phyloP scores from a whole-genome alignment of 2,797 vertebrate genomes.

The Sparus aurata region DNA sequence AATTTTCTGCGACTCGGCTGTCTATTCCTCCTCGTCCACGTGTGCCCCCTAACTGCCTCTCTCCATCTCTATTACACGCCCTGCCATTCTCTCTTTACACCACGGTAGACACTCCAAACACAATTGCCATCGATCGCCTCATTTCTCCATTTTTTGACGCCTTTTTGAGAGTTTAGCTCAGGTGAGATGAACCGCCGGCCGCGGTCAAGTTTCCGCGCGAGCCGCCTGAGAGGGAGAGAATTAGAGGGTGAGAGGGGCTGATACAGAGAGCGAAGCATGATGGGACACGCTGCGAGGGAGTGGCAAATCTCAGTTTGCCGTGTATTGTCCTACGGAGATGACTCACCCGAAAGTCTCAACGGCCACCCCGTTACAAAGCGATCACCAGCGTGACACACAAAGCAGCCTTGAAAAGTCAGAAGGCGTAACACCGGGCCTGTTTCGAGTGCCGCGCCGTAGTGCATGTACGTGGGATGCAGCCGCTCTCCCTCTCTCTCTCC shows the following conservation, averaged over 20 bases:
- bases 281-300: neutral
- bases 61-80: slow-evolving; percentile 61
- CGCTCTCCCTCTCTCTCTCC: neutral
- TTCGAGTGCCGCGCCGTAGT: slow-evolving; percentile 6
- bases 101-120: slow-evolving; percentile 48
- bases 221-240: neutral
- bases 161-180: slow-evolving; percentile 36
- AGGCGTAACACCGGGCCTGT: neutral
- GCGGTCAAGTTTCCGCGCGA: neutral
- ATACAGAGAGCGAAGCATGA: neutral
- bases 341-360: slow-evolving; percentile 35
- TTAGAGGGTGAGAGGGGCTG: neutral
- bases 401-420: neutral
- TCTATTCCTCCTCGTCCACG: slow-evolving; percentile 27
- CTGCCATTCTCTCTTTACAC: slow-evolving; percentile 60
- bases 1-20: slow-evolving; percentile 54
- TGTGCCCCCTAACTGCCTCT: slow-evolving; percentile 42
- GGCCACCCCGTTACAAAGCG: slow-evolving; percentile 7
- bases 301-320: slow-evolving; percentile 4
- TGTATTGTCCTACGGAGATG: slow-evolving; percentile 12
- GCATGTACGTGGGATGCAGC: slow-evolving; percentile 18
- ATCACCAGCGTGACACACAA: slow-evolving; percentile 19
- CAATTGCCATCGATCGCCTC: slow-evolving; percentile 66
- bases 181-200: slow-evolving; percentile 19
- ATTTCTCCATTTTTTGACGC: slow-evolving; percentile 34